Evolutionary conservation across 2,113 vertebrate species (phyloP), one percentile per base, ranked within the genome.

Genomic region (Electrona antarctica): DNA sequence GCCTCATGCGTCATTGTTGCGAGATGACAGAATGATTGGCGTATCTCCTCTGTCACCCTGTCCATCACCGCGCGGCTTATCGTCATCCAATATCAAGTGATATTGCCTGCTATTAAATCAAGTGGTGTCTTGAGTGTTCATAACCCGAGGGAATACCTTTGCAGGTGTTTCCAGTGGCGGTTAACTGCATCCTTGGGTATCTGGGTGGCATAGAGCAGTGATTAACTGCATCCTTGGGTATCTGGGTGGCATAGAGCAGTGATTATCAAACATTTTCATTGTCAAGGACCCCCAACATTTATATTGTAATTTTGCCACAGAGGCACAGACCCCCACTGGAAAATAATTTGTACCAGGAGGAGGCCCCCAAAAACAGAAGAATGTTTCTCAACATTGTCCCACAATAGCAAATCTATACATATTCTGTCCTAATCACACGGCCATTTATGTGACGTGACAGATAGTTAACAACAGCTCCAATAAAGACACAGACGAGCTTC

Each of bases 91-190:
- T 12, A 7, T 33, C 11, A 7, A 41, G 33, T 46, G 29, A 46
- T 60, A 60, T 60, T 45, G 51, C 64, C 52, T 7, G 46, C 33
- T 41, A 21, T 21, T 21, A 60, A 21, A 64, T 21, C n/a, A 56
- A 55, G 51, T 29, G 8, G 7, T 14, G 3, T 4, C 50, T 10
- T 33, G 46, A 15, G 61, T 7, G 13, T 13, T 15, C 48, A 2
- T 49, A 15, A 21, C 48, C n/a, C 15, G 29, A 64, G 62, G 47
- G 62, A 6, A 11, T 11, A n/a, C 3, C 2, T 55, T 67, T 63
- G 51, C 57, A 56, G 50, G 64, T 71, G 62, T 62, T 58, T 71
- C 5, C 33, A 41, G 52, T 58, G 73, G 33, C 21, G 12, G 58
- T 14, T 10, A 9, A 59, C 33, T 21, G 50, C 45, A 6, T 74